Evolutionary conservation across 2,113 vertebrate genomes (phyloP), one percentile per base, ranked within the genome.

Genomic region (rabbit (Oryctolagus cuniculus)): DNA sequence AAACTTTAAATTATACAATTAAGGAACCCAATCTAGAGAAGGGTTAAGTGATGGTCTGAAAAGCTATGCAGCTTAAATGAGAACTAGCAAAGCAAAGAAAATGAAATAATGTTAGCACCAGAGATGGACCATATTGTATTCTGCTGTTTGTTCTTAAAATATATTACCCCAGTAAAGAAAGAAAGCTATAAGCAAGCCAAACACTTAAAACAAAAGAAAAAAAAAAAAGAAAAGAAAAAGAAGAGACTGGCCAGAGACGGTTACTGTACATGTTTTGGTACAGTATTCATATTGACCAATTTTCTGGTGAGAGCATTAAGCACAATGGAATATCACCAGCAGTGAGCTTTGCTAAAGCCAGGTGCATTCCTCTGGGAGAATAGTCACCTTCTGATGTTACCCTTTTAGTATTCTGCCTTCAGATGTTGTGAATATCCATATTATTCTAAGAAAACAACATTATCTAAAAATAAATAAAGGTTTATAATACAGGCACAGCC

Each of bases 1-100:
- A 82, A 94, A 61, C 34, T 51, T 90, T 93, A 95, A 91, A 89
- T 96, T 96, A 84, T 82, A 51, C 69, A 91, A 69, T 79, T 38
- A 78, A 7, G 10, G 79, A 89, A 83, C 74, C 13, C n/a, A 74
- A 91, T 82, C 74, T 70, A 7, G 64, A 87, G 44, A 70, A 79
- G 89, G 74, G 81, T 66, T 58, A 82, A 86, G 15, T 17, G 74
- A 86, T 36, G 74, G 49, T 31, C 4, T 51, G 21, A 34, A 36
- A 6, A 21, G n/a, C 61, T n/a, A 94, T 55, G 55, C 87, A 72
- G 13, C 15, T 8, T 86, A 72, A 66, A 4, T 24, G 51, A 83
- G 66, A 80, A 82, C 78, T 1, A 21, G 27, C 6, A 64, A 90
- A 85, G 55, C 61, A 89, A 86, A 91, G 25, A n/a, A 93, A 93